Percentiles rank a stretch among this genome's conserved stretches.
These are phyloP conservation scores for Muntiacus muntjak DNA, from an alignment of 2,113 vertebrate species.

Conservation along the genomic window DNA sequence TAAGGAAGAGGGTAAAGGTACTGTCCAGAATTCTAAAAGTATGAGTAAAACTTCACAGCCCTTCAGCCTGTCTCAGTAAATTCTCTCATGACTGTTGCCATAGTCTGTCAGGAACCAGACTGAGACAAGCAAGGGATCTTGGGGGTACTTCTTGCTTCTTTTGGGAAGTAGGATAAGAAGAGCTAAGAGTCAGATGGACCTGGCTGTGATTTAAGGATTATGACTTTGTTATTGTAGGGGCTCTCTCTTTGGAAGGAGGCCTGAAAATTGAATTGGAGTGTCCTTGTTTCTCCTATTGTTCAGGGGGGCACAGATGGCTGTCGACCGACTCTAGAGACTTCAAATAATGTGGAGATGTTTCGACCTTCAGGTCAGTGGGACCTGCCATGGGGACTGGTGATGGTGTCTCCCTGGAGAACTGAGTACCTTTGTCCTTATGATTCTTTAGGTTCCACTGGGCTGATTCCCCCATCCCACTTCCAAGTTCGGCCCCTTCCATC, in stretches of 20 bases:
- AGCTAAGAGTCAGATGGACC: not conserved
- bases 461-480: conserved; percentile 79
- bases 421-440: not conserved
- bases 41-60: not conserved
- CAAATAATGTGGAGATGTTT: conserved; percentile 37
- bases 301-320: conserved; percentile 48
- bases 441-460: conserved; percentile 57
- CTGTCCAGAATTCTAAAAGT: not conserved
- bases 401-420: not conserved
- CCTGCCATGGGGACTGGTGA: not conserved
- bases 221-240: conserved; percentile 36
- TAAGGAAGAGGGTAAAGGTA: conserved; percentile 37
- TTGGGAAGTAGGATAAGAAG: not conserved
- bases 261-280: conserved; percentile 43
- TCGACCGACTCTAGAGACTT: conserved; percentile 43
- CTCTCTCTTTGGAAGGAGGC: conserved; percentile 28
- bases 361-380: conserved; percentile 64
- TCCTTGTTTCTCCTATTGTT: conserved; percentile 56
- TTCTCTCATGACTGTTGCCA: not conserved
- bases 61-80: not conserved
- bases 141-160: not conserved
- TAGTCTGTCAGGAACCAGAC: not conserved
- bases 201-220: not conserved
- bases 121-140: not conserved
- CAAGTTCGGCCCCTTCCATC: conserved; percentile 60